Conservation (phyloP, 2,797 vertebrate genomes). For the Bradypodion ventrale region DNA sequence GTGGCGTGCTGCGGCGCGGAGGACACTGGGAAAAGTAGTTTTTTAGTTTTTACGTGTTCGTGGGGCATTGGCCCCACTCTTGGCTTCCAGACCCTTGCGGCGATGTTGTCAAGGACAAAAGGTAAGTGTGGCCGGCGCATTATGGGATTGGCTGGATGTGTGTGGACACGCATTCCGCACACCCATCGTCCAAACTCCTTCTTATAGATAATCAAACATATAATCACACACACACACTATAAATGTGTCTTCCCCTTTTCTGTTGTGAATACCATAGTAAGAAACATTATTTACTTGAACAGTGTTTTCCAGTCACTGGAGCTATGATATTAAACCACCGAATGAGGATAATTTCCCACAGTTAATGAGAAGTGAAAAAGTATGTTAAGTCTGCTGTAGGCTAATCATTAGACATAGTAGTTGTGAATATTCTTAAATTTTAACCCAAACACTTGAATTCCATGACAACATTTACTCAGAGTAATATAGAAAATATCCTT, state of each 20-base stretch:
- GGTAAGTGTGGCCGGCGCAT: too few relatives aligned
- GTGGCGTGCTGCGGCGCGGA: too few relatives aligned
- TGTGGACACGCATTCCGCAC: too few relatives aligned
- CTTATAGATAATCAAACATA: too few relatives aligned
- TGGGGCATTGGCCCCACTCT: too few relatives aligned
- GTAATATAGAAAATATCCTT: neutral
- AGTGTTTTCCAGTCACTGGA: conserved; percentile 12
- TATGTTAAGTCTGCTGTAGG: conserved; percentile 29
- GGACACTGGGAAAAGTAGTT: too few relatives aligned
- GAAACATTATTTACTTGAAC: conserved; percentile 23
- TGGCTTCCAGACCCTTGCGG: too few relatives aligned
- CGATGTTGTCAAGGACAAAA: too few relatives aligned
- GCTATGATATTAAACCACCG: conserved; percentile 4
- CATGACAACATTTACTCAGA: neutral
- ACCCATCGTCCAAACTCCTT: too few relatives aligned
- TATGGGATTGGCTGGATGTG: too few relatives aligned
- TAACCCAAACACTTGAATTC: conserved; percentile 8
- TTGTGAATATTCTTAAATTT: conserved; percentile 7
- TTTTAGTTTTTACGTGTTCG: too few relatives aligned
- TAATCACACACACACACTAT: too few relatives aligned
- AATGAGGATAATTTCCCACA: conserved; percentile 31
- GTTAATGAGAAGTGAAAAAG: conserved; percentile 8
- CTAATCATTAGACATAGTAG: conserved; percentile 54
- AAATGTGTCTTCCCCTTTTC: neutral
- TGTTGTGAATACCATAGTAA: neutral